Evolutionary conservation across 2,113 vertebrate species (phyloP).

Genomic region (Cercocebus atys): DNA sequence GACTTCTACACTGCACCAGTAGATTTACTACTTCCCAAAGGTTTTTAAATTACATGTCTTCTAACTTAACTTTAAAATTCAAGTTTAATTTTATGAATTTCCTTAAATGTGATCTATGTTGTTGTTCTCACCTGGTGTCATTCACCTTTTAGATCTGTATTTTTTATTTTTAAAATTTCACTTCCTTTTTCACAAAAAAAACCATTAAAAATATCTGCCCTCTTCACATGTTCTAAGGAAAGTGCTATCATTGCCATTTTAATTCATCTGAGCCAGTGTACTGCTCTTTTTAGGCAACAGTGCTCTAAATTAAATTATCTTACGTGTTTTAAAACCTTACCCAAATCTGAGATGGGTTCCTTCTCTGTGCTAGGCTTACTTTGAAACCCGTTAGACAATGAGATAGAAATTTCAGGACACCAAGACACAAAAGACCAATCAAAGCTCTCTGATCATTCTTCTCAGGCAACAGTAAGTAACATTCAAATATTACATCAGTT

Average conservation of each 20-base stretch:
- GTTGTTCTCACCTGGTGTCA: not conserved
- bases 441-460: not conserved
- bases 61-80: constrained; percentile 38
- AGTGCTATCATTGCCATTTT: not conserved
- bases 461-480: not conserved
- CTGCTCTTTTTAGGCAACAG: not conserved
- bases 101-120: not conserved
- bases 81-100: not conserved
- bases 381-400: not conserved
- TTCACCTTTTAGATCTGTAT: not conserved
- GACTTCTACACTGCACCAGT: constrained; percentile 49
- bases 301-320: not conserved
- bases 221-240: not conserved
- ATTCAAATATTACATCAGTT: not conserved
- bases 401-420: not conserved
- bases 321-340: not conserved
- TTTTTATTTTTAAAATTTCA: constrained; percentile 8
- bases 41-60: constrained; percentile 37
- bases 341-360: not conserved
- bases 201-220: not conserved
- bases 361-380: not conserved
- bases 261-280: not conserved
- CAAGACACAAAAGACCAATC: not conserved
- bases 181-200: not conserved
- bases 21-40: constrained; percentile 7